A percentile compares a stretch with the other conserved stretches of the same genome.
phyloP scores from a whole-genome alignment of 2,888 invertebrate species.

The Rapana venosa region DNA sequence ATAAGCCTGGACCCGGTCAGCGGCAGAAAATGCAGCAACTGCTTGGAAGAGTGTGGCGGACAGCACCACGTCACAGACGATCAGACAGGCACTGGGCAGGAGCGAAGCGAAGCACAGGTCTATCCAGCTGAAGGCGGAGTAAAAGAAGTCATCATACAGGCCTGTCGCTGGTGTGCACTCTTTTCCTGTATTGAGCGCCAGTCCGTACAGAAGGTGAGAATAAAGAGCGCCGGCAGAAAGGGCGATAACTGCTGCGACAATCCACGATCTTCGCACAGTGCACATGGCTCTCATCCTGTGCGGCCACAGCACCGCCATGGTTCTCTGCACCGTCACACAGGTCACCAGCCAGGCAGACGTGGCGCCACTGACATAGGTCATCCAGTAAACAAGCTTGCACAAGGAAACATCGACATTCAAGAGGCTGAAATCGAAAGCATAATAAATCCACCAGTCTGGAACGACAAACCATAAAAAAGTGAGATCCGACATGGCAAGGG shows the following conservation, averaged over 20 bases:
- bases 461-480: too few relatives aligned
- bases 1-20: neutral
- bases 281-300: neutral
- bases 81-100: neutral
- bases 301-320: neutral
- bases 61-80: neutral
- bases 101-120: neutral
- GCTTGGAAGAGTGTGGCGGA: neutral
- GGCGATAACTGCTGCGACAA: neutral
- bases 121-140: neutral
- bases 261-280: neutral
- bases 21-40: neutral
- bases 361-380: too few relatives aligned
- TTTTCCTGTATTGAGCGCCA: neutral
- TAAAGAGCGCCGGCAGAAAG: neutral
- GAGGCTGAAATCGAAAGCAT: too few relatives aligned
- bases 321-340: slow-evolving; percentile 20
- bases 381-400: too few relatives aligned
- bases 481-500: too few relatives aligned
- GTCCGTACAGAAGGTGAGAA: neutral
- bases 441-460: too few relatives aligned
- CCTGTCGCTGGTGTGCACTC: neutral
- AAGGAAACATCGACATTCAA: too few relatives aligned
- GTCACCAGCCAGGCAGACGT: slow-evolving; percentile 24
- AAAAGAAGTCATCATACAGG: neutral